phyloP scores from a whole-genome alignment of 2,888 invertebrate genomes.

The Parnassius orleans region DNA sequence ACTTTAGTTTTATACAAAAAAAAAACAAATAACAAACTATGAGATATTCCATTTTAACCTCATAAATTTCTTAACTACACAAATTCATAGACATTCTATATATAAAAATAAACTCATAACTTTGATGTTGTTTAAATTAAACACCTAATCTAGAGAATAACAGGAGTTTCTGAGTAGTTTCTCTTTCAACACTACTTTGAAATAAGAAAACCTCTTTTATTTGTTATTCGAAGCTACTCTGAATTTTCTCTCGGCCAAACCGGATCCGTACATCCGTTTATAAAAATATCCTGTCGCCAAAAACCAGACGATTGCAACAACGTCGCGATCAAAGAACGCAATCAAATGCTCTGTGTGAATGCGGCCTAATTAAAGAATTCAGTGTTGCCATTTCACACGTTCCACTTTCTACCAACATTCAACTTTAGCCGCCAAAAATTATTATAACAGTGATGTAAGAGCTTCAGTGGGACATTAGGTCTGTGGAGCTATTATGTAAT shows the following conservation, averaged over 20 bases:
- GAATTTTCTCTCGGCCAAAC: slow-evolving; percentile 6
- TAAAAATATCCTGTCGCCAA: slow-evolving; percentile 14
- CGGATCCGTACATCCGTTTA: slow-evolving; percentile 17
- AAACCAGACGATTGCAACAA: slow-evolving; percentile 15
- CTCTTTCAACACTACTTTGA: too few species aligned
- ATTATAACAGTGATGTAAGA: slow-evolving; percentile 59
- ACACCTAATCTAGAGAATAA: too few species aligned
- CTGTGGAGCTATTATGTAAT: slow-evolving; percentile 68
- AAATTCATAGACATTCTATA: too few species aligned
- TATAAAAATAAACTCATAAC: too few species aligned
- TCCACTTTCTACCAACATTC: slow-evolving; percentile 72
- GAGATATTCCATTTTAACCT: too few species aligned
- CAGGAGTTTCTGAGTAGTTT: too few species aligned
- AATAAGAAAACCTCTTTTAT: too few species aligned
- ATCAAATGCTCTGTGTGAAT: slow-evolving; percentile 27
- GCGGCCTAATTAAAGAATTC: slow-evolving; percentile 37
- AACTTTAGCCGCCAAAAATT: slow-evolving; percentile 63
- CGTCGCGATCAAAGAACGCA: slow-evolving; percentile 9
- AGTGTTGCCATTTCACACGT: slow-evolving; percentile 66
- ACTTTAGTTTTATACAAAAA: too few species aligned
- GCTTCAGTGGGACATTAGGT: slow-evolving; percentile 73
- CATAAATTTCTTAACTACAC: too few species aligned
- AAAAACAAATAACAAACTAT: too few species aligned
- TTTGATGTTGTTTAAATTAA: too few species aligned
- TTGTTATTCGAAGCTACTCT: too few species aligned